These are phyloP conservation scores for Dryococelus australis DNA, from an alignment of 2,888 invertebrate species.

Conservation along the genomic window DNA sequence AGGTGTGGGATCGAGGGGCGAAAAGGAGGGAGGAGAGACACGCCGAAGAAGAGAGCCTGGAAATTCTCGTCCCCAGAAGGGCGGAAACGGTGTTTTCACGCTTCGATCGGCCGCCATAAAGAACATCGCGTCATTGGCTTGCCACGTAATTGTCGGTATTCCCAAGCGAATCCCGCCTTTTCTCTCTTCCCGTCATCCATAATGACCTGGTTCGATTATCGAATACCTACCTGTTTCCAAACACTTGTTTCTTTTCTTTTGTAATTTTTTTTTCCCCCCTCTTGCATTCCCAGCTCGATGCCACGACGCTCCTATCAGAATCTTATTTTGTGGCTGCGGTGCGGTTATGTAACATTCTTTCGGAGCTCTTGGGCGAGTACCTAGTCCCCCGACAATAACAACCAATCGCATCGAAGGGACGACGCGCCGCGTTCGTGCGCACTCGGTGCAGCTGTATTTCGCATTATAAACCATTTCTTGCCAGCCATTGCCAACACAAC, in stretches of 20 bases:
- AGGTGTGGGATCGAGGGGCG: no score
- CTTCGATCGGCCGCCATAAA: neutral
- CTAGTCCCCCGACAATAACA: no score
- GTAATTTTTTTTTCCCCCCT: neutral
- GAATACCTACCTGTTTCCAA: neutral
- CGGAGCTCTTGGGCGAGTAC: no score
- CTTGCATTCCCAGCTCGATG: no score
- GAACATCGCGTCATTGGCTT: neutral
- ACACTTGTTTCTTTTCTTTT: neutral
- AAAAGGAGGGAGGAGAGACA: neutral
- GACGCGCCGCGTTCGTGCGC: no score
- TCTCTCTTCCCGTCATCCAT: neutral
- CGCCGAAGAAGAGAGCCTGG: neutral
- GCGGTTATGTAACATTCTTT: no score
- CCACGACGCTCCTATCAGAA: no score
- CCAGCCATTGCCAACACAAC: no score
- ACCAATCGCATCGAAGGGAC: no score
- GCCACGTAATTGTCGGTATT: neutral
- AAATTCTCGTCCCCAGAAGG: neutral
- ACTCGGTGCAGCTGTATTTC: no score
- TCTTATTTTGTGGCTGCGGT: no score
- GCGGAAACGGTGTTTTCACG: neutral
- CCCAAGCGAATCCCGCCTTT: slow-evolving; percentile 6
- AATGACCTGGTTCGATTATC: slow-evolving; percentile 9
- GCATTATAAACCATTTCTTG: no score